Percentiles rank a stretch among this genome's conserved stretches.
Evolutionary conservation across 1,140 invertebrate species (phyloP).

Genomic region (Octopus sinensis): DNA sequence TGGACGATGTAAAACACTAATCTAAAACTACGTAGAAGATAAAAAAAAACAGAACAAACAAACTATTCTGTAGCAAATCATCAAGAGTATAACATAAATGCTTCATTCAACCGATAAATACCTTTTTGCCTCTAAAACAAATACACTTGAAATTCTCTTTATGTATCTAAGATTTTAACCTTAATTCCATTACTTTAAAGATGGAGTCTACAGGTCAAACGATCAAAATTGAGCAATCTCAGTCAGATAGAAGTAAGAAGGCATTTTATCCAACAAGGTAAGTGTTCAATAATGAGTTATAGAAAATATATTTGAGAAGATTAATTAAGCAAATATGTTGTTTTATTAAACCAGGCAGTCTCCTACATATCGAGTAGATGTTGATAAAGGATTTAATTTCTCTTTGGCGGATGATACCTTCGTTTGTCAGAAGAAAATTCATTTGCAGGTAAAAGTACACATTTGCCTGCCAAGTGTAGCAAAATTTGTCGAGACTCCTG

Average conservation of each 20-base stretch:
- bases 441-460: conserved; percentile 96
- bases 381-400: conserved; percentile 97
- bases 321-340: no score
- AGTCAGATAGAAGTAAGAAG: conserved; percentile 95
- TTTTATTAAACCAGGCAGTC: conserved; percentile 30
- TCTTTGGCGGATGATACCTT: conserved; percentile 93
- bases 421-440: conserved; percentile 99
- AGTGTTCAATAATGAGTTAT: conserved; percentile 39
- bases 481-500: conserved; percentile 85
- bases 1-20: no score
- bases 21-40: no score
- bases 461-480: conserved; percentile 49
- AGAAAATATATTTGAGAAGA: no score
- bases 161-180: neutral
- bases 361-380: conserved; percentile 86
- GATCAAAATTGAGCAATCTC: conserved; percentile 95
- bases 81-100: no score
- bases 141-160: no score
- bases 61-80: no score
- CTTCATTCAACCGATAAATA: no score
- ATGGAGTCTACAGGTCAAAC: conserved; percentile 89
- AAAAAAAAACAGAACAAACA: no score
- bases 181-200: conserved; percentile 35
- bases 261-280: conserved; percentile 94
- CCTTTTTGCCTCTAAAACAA: no score